phyloP scores from a whole-genome alignment of 2,113 vertebrate genomes.

The Alouatta palliata region DNA sequence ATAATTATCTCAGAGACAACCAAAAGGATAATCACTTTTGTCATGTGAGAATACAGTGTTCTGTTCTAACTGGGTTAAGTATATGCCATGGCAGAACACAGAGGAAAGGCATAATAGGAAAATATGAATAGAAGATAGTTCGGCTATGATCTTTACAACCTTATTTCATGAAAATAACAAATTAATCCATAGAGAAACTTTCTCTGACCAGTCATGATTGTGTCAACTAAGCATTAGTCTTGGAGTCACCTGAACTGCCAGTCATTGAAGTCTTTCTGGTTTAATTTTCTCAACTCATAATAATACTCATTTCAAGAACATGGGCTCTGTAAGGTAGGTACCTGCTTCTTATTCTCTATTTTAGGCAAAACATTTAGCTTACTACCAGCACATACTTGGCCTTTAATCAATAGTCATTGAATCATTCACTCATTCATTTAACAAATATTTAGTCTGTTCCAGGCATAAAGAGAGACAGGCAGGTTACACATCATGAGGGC shows the following conservation, averaged over 20 bases:
- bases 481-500: not conserved
- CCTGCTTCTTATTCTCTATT: not conserved
- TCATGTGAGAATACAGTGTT: conserved; percentile 39
- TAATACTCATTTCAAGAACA: not conserved
- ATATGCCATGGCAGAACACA: not conserved
- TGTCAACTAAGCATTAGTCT: not conserved
- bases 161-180: conserved; percentile 49
- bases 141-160: not conserved
- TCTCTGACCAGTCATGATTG: not conserved
- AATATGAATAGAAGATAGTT: not conserved
- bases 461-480: not conserved
- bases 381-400: not conserved
- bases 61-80: conserved; percentile 53
- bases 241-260: not conserved
- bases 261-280: not conserved
- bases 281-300: not conserved
- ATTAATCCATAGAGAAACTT: not conserved
- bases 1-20: conserved; percentile 29
- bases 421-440: not conserved
- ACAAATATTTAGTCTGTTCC: not conserved
- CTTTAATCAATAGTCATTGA: not conserved
- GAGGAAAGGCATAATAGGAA: conserved; percentile 27
- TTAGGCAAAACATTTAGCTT: not conserved
- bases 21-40: conserved; percentile 45
- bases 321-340: not conserved